Conservation (phyloP, 2,888 invertebrate genomes). For the Trichopria drosophilae region DNA sequence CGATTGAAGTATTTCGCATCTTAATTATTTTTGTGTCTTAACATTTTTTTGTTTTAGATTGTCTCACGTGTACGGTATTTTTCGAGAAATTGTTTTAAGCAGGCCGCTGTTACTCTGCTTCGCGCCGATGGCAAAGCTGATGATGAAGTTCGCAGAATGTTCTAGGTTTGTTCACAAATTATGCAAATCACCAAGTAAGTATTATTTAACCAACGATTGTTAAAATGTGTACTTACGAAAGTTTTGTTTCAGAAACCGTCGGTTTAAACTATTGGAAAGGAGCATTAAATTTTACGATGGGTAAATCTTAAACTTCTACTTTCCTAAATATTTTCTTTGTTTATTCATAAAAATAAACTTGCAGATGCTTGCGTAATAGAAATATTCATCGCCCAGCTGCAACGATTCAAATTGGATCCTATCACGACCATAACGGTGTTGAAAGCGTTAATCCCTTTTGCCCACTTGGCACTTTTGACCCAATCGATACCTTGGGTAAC, state of each 20-base stretch:
- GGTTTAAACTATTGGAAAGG: slow-evolving; percentile 39
- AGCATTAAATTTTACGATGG: slow-evolving; percentile 45
- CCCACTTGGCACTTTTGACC: slow-evolving; percentile 41
- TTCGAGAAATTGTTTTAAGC: slow-evolving; percentile 51
- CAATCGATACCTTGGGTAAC: slow-evolving; percentile 42
- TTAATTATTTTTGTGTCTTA: slow-evolving; percentile 4
- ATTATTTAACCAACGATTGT: not conserved
- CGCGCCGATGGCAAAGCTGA: slow-evolving; percentile 41
- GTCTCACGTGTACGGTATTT: slow-evolving; percentile 45
- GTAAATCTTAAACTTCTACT: slow-evolving; percentile 28
- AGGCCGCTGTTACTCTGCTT: slow-evolving; percentile 50
- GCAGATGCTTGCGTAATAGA: slow-evolving; percentile 50
- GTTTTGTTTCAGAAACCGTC: slow-evolving; percentile 18
- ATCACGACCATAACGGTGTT: slow-evolving; percentile 44
- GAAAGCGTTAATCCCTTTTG: slow-evolving; percentile 42
- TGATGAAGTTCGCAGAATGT: slow-evolving; percentile 44
- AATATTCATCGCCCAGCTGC: slow-evolving; percentile 48
- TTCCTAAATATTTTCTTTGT: not conserved
- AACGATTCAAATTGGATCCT: slow-evolving; percentile 46
- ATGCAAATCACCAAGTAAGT: slow-evolving; percentile 45
- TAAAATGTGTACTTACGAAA: not conserved
- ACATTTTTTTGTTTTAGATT: slow-evolving; percentile 38
- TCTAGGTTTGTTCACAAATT: slow-evolving; percentile 40
- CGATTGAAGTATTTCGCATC: not conserved
- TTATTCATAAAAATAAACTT: slow-evolving; percentile 22